These are phyloP conservation scores for Hycleus phaleratus DNA, from an alignment of 1,140 invertebrate species.

Conservation along the genomic window DNA sequence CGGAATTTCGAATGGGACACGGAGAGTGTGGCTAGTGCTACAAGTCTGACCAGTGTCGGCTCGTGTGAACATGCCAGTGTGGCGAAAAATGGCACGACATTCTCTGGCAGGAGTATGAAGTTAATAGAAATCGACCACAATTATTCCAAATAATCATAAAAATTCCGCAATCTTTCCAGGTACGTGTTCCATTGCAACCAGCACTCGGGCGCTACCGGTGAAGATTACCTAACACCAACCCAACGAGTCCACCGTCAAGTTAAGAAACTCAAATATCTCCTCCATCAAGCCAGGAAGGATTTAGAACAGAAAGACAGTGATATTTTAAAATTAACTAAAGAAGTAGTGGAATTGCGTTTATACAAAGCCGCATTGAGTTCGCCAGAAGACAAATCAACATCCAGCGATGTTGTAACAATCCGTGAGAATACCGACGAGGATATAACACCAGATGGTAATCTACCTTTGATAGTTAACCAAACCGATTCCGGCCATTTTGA, in stretches of 20 bases:
- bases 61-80: conserved; percentile 70
- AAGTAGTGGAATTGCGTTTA: conserved; percentile 70
- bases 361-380: conserved; percentile 69
- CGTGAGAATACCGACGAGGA: conserved; percentile 47
- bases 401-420: conserved; percentile 64
- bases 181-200: conserved; percentile 77
- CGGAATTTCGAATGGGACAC: conserved; percentile 54
- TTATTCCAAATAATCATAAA: not conserved
- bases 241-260: conserved; percentile 74
- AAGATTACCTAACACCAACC: conserved; percentile 79
- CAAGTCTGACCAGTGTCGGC: conserved; percentile 62
- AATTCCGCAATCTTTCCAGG: conserved; percentile 37
- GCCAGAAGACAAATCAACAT: conserved; percentile 61
- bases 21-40: conserved; percentile 69
- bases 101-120: conserved; percentile 47
- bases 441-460: conserved; percentile 5
- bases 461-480: not conserved
- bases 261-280: conserved; percentile 58
- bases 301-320: conserved; percentile 72
- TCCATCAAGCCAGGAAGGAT: conserved; percentile 65
- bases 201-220: conserved; percentile 59
- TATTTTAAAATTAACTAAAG: conserved; percentile 70
- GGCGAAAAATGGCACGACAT: conserved; percentile 72
- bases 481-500: conserved; percentile 80
- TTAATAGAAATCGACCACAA: conserved; percentile 16